These are phyloP conservation scores for Orientallactaga sibirica DNA, from an alignment of 2,797 vertebrate species.

Conservation along the genomic window DNA sequence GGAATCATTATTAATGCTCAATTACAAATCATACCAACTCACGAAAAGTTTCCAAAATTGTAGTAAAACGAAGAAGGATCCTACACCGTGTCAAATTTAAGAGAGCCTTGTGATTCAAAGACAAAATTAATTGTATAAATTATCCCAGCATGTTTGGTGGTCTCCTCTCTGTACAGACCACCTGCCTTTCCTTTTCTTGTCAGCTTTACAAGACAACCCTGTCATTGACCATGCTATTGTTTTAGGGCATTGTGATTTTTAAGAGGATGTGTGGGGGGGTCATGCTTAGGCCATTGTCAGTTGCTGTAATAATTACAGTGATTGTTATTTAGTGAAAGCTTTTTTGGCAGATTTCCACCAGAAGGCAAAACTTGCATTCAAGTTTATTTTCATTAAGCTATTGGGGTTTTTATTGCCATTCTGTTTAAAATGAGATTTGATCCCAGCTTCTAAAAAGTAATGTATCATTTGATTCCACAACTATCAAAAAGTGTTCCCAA, in stretches of 20 bases:
- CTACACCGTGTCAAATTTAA: slow-evolving; percentile 40
- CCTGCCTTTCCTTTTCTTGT: slow-evolving; percentile 29
- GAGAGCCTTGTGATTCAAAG: slow-evolving; percentile 12
- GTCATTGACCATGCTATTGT: slow-evolving; percentile 44
- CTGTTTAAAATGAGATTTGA: slow-evolving; percentile 67
- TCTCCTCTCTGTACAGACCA: slow-evolving; percentile 3
- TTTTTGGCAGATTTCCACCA: slow-evolving; percentile 81
- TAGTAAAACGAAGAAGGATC: not conserved
- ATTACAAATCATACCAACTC: slow-evolving; percentile 24
- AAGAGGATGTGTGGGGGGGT: slow-evolving; percentile 53
- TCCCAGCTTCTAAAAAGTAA: slow-evolving; percentile 29
- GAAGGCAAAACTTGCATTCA: slow-evolving; percentile 67
- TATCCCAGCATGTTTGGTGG: slow-evolving; percentile 19
- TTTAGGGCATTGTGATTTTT: slow-evolving; percentile 71
- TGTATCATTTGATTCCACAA: slow-evolving; percentile 45
- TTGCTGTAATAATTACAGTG: slow-evolving; percentile 70
- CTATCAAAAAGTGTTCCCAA: slow-evolving; percentile 10
- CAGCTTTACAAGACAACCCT: not conserved
- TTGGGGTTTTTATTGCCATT: slow-evolving; percentile 39
- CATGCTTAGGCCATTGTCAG: slow-evolving; percentile 56
- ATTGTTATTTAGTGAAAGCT: slow-evolving; percentile 70
- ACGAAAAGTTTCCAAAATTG: slow-evolving; percentile 37
- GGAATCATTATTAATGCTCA: not conserved
- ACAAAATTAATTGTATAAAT: slow-evolving; percentile 44
- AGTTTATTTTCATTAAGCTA: slow-evolving; percentile 58